phyloP scores from a whole-genome alignment of 2,113 vertebrate species.

The Laterallus jamaicensis region DNA sequence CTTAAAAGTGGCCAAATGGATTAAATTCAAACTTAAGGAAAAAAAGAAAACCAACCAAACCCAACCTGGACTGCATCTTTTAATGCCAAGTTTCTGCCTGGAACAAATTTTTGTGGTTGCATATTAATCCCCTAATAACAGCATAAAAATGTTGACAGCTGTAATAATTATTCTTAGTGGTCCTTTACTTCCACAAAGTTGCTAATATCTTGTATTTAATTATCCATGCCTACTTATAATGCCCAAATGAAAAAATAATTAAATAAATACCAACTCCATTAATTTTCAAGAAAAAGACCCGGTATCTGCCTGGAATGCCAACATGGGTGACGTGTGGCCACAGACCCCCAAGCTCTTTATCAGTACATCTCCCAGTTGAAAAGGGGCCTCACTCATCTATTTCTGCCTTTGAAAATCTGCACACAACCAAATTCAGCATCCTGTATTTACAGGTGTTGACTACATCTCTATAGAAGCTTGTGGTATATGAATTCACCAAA shows the following conservation, averaged over 20 bases:
- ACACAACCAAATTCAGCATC: neutral
- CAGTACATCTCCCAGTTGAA: neutral
- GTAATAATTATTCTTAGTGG: neutral
- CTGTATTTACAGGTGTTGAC: neutral
- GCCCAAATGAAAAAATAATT: neutral
- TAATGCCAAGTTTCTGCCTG: slow-evolving; percentile 54
- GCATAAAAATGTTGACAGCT: slow-evolving; percentile 54
- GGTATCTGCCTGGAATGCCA: neutral
- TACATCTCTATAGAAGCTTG: neutral
- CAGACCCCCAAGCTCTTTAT: neutral
- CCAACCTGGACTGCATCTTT: neutral
- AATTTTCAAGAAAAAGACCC: neutral
- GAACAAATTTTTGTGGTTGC: slow-evolving; percentile 49
- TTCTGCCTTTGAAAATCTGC: neutral
- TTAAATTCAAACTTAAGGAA: neutral
- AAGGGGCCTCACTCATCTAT: neutral
- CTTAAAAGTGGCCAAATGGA: slow-evolving; percentile 12
- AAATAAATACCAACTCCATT: neutral
- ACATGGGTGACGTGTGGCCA: neutral
- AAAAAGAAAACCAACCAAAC: neutral
- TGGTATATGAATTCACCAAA: neutral
- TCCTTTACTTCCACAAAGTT: neutral
- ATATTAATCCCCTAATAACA: slow-evolving; percentile 30
- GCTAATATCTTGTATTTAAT: slow-evolving; percentile 23
- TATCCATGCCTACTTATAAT: slow-evolving; percentile 23